phyloP scores from a whole-genome alignment of 2,797 vertebrate species.

The Tangara arthus region DNA sequence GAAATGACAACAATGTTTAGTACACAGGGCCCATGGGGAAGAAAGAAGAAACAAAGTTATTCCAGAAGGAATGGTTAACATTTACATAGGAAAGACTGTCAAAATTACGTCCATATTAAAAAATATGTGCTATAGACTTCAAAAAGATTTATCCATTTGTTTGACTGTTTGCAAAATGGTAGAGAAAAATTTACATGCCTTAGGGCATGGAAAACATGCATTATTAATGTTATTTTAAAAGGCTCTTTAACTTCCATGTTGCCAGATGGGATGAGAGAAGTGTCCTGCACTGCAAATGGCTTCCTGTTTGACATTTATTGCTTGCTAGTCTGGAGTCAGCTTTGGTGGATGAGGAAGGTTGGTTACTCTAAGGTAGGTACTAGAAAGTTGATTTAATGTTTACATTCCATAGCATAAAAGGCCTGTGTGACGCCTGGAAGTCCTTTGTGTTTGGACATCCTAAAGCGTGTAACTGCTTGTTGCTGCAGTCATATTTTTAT shows the following conservation, averaged over 20 bases:
- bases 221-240: constrained; percentile 23
- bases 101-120: not conserved
- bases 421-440: not conserved
- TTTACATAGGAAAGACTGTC: not conserved
- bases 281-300: constrained; percentile 5
- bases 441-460: not conserved
- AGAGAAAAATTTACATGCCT: not conserved
- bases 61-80: not conserved
- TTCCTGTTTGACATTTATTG: not conserved
- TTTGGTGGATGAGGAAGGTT: constrained; percentile 1
- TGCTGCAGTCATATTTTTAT: not conserved
- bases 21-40: not conserved
- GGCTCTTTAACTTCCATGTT: constrained; percentile 4
- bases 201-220: not conserved
- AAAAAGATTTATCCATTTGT: not conserved
- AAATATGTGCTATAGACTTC: not conserved
- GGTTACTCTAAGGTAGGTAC: constrained; percentile 24
- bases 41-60: not conserved
- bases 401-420: not conserved
- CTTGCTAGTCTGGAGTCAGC: constrained; percentile 15
- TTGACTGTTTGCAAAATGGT: not conserved
- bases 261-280: constrained; percentile 38
- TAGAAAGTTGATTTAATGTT: not conserved
- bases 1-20: not conserved
- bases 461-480: not conserved